Conservation (phyloP, 1,140 invertebrate genomes). For the Aricia agestis region DNA sequence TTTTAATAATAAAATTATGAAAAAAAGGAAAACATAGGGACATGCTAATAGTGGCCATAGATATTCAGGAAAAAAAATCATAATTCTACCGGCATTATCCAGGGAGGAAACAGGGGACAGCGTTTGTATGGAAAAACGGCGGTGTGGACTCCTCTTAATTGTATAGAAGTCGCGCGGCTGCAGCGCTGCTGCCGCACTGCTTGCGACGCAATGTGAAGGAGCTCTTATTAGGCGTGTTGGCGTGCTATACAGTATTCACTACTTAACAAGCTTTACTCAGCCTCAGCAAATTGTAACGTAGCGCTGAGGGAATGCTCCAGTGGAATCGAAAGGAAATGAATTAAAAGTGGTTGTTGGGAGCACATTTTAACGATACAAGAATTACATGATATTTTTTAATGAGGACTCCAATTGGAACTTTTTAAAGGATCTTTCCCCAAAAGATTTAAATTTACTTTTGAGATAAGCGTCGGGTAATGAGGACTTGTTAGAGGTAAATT, state of each 20-base stretch:
- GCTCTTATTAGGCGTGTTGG: background rate
- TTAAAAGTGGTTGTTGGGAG: constrained; percentile 7
- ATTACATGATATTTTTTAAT: constrained; percentile 4
- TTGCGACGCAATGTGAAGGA: too few species aligned
- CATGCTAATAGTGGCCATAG: too few species aligned
- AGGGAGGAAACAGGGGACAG: too few species aligned
- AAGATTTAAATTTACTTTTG: background rate
- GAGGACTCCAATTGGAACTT: background rate
- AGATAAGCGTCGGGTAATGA: background rate
- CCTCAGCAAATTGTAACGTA: constrained; percentile 8
- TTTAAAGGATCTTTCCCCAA: background rate
- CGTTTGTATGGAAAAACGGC: too few species aligned
- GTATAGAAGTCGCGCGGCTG: too few species aligned
- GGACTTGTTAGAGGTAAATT: background rate
- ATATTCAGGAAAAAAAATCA: too few species aligned
- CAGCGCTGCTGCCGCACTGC: too few species aligned
- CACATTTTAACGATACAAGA: constrained; percentile 2
- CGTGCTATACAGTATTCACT: background rate
- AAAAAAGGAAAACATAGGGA: too few species aligned
- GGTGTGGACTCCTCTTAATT: too few species aligned
- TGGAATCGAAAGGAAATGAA: constrained; percentile 12
- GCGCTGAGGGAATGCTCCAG: background rate
- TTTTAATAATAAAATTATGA: too few species aligned
- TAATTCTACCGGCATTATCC: too few species aligned
- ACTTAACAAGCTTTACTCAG: background rate